Percentiles rank a stretch among this genome's conserved stretches.
These are phyloP conservation scores for Burhinus oedicnemus DNA, from an alignment of 2,113 vertebrate genomes.

Conservation along the genomic window DNA sequence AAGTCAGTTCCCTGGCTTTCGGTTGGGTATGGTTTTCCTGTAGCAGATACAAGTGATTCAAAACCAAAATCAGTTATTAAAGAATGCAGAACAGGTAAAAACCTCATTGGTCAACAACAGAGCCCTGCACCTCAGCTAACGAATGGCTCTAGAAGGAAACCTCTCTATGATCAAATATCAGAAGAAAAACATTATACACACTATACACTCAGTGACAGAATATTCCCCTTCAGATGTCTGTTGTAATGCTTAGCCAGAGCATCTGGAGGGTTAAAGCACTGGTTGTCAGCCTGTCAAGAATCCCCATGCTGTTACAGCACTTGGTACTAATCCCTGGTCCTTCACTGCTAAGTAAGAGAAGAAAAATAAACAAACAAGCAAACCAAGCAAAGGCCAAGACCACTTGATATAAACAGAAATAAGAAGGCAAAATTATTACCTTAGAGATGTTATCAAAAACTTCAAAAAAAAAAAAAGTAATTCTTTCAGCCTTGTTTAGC, in stretches of 20 bases:
- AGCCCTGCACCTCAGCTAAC: not conserved
- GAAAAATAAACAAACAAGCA: constrained; percentile 25
- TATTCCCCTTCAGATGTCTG: not conserved
- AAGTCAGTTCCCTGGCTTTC: not conserved
- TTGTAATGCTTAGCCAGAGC: not conserved
- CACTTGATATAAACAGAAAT: not conserved
- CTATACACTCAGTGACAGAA: not conserved
- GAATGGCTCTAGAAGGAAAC: not conserved
- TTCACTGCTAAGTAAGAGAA: not conserved
- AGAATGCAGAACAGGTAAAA: not conserved
- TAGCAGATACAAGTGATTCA: not conserved
- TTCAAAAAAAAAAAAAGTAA: not conserved
- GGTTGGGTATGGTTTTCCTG: not conserved
- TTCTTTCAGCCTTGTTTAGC: not conserved
- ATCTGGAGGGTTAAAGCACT: not conserved
- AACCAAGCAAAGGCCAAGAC: not conserved
- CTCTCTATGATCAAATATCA: not conserved
- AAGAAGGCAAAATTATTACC: not conserved
- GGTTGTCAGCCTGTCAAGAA: not conserved
- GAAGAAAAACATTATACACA: not conserved
- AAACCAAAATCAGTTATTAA: not conserved
- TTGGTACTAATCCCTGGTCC: constrained; percentile 9
- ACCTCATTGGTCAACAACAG: not conserved
- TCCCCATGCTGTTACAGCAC: not conserved
- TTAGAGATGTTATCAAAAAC: not conserved